Percentiles rank a stretch among this genome's conserved stretches.
Evolutionary conservation across 2,888 invertebrate genomes (phyloP).

Genomic region (Monochamus alternatus): DNA sequence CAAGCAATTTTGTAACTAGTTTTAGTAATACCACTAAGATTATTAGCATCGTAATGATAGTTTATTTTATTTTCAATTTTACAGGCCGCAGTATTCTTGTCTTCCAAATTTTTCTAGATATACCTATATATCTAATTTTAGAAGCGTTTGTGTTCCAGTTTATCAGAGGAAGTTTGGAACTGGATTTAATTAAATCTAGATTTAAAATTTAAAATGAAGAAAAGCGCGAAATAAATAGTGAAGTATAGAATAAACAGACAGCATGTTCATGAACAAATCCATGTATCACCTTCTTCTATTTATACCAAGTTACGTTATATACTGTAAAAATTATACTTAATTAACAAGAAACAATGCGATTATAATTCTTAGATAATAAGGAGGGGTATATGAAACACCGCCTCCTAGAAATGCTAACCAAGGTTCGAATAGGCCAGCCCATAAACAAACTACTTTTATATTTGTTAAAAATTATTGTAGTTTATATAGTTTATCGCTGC

Average conservation of each 20-base stretch:
- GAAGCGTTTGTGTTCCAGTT: too few species aligned
- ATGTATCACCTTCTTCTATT: conserved; percentile 50
- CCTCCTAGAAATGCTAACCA: conserved; percentile 43
- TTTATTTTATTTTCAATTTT: too few species aligned
- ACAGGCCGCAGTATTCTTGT: too few species aligned
- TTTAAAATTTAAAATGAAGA: too few species aligned
- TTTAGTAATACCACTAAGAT: conserved; percentile 2
- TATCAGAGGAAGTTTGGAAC: too few species aligned
- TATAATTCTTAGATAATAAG: conserved; percentile 56
- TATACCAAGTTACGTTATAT: conserved; percentile 50
- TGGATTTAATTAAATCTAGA: too few species aligned
- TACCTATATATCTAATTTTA: too few species aligned
- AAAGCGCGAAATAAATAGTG: not conserved
- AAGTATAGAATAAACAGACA: not conserved
- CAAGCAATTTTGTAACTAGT: conserved; percentile 48
- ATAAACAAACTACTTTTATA: conserved; percentile 19
- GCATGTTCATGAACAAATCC: conserved; percentile 42
- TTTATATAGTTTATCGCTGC: not conserved
- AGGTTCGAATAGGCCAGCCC: conserved; percentile 21
- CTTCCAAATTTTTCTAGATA: too few species aligned
- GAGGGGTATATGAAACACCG: conserved; percentile 55
- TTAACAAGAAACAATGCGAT: conserved; percentile 60
- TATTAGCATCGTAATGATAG: not conserved
- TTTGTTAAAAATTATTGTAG: conserved; percentile 6
- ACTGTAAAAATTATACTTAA: conserved; percentile 49